Percentiles rank a stretch among this genome's conserved stretches.
Conservation (phyloP, 2,113 vertebrate genomes). For the Prochilodus magdalenae region DNA sequence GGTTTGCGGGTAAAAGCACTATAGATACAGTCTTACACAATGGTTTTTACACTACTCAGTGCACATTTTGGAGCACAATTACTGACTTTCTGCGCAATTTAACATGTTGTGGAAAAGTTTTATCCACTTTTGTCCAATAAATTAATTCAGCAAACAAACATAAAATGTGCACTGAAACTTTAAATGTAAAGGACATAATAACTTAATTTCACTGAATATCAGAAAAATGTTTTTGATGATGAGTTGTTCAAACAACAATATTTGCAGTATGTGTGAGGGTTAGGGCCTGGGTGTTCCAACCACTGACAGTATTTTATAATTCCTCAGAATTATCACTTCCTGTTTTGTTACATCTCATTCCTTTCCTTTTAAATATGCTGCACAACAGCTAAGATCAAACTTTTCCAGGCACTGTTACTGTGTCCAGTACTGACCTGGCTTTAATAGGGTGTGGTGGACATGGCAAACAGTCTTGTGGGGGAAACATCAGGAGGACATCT, state of each 20-base stretch:
- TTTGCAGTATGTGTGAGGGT: neutral
- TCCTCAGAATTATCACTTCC: conserved; percentile 38
- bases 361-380: neutral
- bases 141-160: too few species aligned
- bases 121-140: too few species aligned
- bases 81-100: too few species aligned
- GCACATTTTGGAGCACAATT: too few species aligned
- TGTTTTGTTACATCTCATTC: conserved; percentile 29
- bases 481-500: conserved; percentile 10
- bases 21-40: too few species aligned
- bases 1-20: neutral
- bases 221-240: too few species aligned
- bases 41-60: too few species aligned
- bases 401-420: conserved; percentile 11
- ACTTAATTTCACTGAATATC: too few species aligned
- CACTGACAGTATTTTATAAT: conserved; percentile 40
- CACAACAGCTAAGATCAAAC: neutral
- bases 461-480: neutral
- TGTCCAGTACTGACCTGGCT: neutral
- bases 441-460: conserved; percentile 22
- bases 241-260: too few species aligned
- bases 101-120: too few species aligned
- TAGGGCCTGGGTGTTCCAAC: neutral
- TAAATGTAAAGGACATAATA: too few species aligned
- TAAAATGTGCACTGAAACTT: too few species aligned